Base-by-base conservation (phyloP, 2,113 vertebrate genomes). In the Marmota flaviventris region DNA sequence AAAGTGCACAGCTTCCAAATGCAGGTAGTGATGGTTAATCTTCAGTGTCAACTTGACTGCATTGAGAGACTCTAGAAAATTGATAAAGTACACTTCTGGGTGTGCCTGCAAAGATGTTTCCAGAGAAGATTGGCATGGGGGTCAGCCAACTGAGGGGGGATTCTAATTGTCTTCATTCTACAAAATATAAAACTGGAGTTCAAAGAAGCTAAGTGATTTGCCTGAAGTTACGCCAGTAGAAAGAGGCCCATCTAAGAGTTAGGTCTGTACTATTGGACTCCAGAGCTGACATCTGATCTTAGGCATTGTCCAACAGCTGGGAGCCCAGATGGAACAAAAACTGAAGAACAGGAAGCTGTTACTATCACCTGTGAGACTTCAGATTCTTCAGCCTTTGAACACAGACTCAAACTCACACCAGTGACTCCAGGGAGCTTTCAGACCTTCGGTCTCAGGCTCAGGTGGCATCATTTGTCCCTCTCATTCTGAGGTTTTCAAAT, bases 191-290 rank as follows among this genome's bases (percentile, higher is more conserved):
- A 89, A 53, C 24, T 45, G n/a, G 77, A 67, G 18, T 81, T 82
- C 86, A 75, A 85, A 85, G 63, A 91, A 92, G 32, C 58, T 77
- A 84, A 76, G 76, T 53, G 51, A 88, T 85, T 83, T 87, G 67
- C 53, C 81, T 96, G 63, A 77, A 72, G 34, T 95, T 39, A 89
- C 56, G 86, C 2, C 11, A 73, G 48, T 45, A 58, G 84, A 76
- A 72, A 65, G 76, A 87, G 13, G 14, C 48, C 65, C 45, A 45
- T 69, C 67, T 56, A 83, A 45, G 42, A 75, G 48, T 91, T 86
- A 84, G 76, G 37, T 69, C 45, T 65, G 0, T 82, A 45, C 83
- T 81, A 32, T 51, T 70, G 32, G 37, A 93, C 94, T 89, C 56
- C 42, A 75, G 63, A 58, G 42, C 39, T 78, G 75, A 56, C 32